A percentile compares a stretch with the other conserved stretches of the same genome.
Conservation (phyloP, 2,888 invertebrate species). For the Amblyjoppa proteus region DNA sequence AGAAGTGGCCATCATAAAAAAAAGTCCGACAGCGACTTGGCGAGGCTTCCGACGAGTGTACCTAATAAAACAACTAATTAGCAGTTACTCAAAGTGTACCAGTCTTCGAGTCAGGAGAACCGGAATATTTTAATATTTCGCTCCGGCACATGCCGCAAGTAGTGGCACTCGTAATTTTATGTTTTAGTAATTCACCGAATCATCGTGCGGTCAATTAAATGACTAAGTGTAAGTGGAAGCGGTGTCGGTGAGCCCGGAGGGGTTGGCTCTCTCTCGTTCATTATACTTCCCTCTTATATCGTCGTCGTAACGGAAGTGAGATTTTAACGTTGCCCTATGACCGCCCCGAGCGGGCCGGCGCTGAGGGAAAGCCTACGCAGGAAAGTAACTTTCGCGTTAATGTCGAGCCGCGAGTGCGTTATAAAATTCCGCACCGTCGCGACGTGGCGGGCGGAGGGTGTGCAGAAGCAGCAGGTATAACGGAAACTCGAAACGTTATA, state of each 20-base stretch:
- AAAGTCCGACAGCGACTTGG: neutral
- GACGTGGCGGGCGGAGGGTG: slow-evolving; percentile 28
- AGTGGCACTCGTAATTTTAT: slow-evolving; percentile 49
- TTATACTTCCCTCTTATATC: slow-evolving; percentile 46
- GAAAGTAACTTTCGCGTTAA: slow-evolving; percentile 70
- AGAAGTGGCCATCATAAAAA: neutral
- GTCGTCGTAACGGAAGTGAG: slow-evolving; percentile 58
- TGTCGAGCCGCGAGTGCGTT: slow-evolving; percentile 64
- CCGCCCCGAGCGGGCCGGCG: neutral
- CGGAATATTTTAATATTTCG: slow-evolving; percentile 41
- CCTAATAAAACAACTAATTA: slow-evolving; percentile 40
- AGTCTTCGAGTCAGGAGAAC: slow-evolving; percentile 6
- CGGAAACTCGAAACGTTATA: slow-evolving; percentile 8
- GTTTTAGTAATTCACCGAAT: slow-evolving; percentile 49
- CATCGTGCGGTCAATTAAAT: slow-evolving; percentile 58
- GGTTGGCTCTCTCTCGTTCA: slow-evolving; percentile 33
- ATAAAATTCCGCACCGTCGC: slow-evolving; percentile 67
- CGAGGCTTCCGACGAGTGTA: slow-evolving; percentile 4
- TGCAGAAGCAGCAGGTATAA: slow-evolving; percentile 47
- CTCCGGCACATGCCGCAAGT: neutral
- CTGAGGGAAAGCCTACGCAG: slow-evolving; percentile 35
- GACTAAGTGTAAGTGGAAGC: slow-evolving; percentile 37
- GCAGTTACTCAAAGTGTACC: slow-evolving; percentile 38
- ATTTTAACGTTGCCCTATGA: slow-evolving; percentile 53
- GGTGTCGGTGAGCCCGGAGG: slow-evolving; percentile 25